A percentile compares a stretch with the other conserved stretches of the same genome.
These are phyloP conservation scores for Drosophila prosaltans DNA, from an alignment of 1,140 invertebrate genomes.

Conservation along the genomic window DNA sequence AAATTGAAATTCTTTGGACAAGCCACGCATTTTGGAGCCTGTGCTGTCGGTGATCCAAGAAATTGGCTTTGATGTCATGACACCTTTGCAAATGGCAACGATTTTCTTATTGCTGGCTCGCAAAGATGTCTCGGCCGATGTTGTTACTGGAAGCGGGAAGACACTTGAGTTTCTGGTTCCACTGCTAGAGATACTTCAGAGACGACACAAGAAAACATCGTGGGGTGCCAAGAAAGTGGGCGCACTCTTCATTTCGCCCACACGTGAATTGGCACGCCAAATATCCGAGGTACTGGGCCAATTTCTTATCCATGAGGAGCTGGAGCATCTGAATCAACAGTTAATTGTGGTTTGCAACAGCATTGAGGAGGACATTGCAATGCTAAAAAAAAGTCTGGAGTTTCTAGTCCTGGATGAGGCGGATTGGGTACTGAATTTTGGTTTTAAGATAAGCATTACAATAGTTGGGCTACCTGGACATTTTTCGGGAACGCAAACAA, in stretches of 20 bases:
- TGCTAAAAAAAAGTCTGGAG: conserved; percentile 89
- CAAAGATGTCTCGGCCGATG: conserved; percentile 98
- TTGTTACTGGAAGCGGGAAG: conserved; percentile 98
- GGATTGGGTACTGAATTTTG: conserved; percentile 95
- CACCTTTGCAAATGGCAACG: conserved; percentile 92
- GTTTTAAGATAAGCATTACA: conserved; percentile 93
- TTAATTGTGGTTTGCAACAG: conserved; percentile 93
- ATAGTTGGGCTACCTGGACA: conserved; percentile 95
- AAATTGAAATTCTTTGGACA: conserved; percentile 85
- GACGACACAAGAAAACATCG: conserved; percentile 85
- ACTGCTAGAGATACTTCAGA: conserved; percentile 92
- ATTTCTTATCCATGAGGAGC: conserved; percentile 80
- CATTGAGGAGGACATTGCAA: conserved; percentile 88
- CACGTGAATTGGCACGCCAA: conserved; percentile 95
- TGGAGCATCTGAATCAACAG: conserved; percentile 84
- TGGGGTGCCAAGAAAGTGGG: conserved; percentile 92
- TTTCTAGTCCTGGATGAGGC: conserved; percentile 98
- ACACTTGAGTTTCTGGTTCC: conserved; percentile 97
- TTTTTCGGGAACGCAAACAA: conserved; percentile 99
- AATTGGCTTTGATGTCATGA: conserved; percentile 88
- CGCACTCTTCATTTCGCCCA: conserved; percentile 95
- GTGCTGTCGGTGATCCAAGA: conserved; percentile 85
- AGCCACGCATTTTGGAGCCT: conserved; percentile 83
- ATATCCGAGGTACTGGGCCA: conserved; percentile 90
- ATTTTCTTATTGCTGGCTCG: conserved; percentile 95